Evolutionary conservation across 2,888 invertebrate species (phyloP), one percentile per base, ranked within the genome.

Genomic region (Lasioglossum villosulum): DNA sequence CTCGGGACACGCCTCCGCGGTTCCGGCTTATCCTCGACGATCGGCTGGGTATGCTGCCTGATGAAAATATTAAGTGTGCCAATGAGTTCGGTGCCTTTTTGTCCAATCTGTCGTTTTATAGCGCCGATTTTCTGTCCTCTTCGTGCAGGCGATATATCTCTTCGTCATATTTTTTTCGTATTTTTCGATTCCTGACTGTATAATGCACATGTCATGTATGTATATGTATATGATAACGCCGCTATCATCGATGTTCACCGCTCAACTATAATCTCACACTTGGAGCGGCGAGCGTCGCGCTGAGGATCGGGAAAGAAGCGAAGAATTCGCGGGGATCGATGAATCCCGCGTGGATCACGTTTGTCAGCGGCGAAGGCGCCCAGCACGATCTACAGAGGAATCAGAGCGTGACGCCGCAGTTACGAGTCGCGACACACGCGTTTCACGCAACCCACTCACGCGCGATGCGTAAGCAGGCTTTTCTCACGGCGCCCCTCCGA

Each of bases 391-490:
- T 59, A 66, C 77, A 75, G 34, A 14, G 56, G 85, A 90, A 90
- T 90, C 84, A 86, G 89, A 88, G 88, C 89, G 88, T 78, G 81
- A 90, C 83, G 70, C 16, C 30, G 76, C 27, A 30, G 75, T 79
- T 74, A 48, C 75, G n/a, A 78, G 77, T 37, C 70, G 19, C 34
- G 79, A 72, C 75, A 76, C 75, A 84, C 84, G 85, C 83, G 83
- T 75, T 81, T 89, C 80, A 68, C 75, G 70, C 71, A 78, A 75
- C 48, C 80, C 52, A 52, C 42, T 68, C 66, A 45, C 68, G 76
- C 76, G 68, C 68, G 68, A 68, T 68, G 68, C 68, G 76, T 77
- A 27, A 48, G n/a, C 42, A 45, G 34, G 23, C 68, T 68, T 48
- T 68, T 77, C 76, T 48, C 76, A 48, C 76, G 59, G 59, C 66